phyloP scores from a whole-genome alignment of 92 coral and sea anemone genomes.

The Siderastrea radians region DNA sequence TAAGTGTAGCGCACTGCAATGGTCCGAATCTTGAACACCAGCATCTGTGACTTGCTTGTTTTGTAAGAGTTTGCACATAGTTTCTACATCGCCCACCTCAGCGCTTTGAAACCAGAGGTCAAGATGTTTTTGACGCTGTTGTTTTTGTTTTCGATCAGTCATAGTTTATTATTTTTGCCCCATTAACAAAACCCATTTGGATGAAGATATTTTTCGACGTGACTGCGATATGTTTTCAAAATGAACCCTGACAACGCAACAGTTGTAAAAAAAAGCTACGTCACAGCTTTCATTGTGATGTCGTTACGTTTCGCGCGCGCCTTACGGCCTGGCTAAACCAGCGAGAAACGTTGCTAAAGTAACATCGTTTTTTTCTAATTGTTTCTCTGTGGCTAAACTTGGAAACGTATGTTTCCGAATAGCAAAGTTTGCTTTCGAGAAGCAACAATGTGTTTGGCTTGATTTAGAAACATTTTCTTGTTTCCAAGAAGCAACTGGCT shows the following conservation, averaged over 20 bases:
- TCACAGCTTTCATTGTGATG: background rate
- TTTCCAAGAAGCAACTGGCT: no score
- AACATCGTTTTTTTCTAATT: no score
- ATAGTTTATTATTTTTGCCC: background rate
- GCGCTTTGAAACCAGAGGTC: constrained; percentile 75
- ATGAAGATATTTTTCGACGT: no score
- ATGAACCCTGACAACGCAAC: background rate
- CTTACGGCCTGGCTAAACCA: no score
- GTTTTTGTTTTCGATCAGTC: background rate
- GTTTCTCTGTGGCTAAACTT: no score
- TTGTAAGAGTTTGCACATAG: constrained; percentile 31
- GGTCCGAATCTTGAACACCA: constrained; percentile 70
- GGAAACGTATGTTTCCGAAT: no score
- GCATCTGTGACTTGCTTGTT: constrained; percentile 41
- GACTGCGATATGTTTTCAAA: no score
- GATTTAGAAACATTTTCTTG: no score
- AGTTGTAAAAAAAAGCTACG: background rate
- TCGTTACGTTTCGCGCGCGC: background rate
- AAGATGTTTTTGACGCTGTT: background rate
- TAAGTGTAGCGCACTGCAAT: constrained; percentile 77
- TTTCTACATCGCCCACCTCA: constrained; percentile 52
- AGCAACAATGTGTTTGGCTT: no score
- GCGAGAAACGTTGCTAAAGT: no score
- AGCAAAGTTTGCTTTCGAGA: no score
- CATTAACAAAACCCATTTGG: no score